Conservation (phyloP, 2,113 vertebrate genomes). For the Poeciliopsis occidentalis region DNA sequence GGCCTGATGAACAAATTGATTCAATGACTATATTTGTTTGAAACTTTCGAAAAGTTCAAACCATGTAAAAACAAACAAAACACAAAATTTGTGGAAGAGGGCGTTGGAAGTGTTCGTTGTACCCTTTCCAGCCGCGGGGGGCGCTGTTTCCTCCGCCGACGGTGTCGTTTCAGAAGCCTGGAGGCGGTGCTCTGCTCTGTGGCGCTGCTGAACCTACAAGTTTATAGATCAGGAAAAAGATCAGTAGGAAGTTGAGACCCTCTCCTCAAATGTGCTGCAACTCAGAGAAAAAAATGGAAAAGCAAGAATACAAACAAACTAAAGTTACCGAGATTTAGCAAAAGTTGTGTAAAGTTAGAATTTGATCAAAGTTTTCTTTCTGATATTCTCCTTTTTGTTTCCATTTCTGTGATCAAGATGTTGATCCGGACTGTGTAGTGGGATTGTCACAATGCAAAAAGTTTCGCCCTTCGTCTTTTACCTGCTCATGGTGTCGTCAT, state of each 20-base stretch:
- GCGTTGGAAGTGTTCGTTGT: not conserved
- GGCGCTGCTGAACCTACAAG: constrained; percentile 87
- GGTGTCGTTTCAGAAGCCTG: constrained; percentile 87
- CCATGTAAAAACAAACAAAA: not conserved
- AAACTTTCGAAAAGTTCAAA: not conserved
- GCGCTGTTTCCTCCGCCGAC: constrained; percentile 88
- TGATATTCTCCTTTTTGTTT: too few species aligned
- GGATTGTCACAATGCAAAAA: too few species aligned
- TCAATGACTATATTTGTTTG: not conserved
- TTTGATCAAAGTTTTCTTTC: too few species aligned
- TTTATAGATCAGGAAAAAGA: not conserved
- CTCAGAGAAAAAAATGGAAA: too few species aligned
- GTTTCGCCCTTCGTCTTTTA: constrained; percentile 33
- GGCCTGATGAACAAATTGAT: constrained; percentile 65
- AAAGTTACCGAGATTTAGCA: too few species aligned
- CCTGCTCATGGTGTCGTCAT: constrained; percentile 92
- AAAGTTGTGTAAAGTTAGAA: too few species aligned
- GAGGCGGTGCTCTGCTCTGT: constrained; percentile 90
- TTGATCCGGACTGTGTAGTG: too few species aligned
- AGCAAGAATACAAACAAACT: too few species aligned
- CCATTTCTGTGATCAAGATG: too few species aligned
- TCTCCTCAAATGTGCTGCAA: not conserved
- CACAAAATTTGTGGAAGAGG: not conserved
- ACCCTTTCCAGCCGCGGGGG: constrained; percentile 88
- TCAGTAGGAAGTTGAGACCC: not conserved